Percentiles rank a stretch among this genome's conserved stretches.
Evolutionary conservation across 2,888 invertebrate genomes (phyloP).

Genomic region (Leptura quadrifasciata): DNA sequence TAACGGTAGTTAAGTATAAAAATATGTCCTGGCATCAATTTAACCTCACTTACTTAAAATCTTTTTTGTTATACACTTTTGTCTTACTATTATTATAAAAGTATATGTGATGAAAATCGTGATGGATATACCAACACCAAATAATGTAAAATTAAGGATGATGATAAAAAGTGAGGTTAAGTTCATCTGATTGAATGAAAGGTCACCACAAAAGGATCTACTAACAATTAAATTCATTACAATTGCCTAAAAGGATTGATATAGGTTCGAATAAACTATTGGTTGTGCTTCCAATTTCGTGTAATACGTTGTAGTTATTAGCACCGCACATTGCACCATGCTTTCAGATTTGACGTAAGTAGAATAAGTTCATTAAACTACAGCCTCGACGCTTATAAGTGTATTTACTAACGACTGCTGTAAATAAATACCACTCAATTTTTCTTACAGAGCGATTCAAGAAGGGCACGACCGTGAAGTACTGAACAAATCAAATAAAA

Average conservation of each 20-base stretch:
- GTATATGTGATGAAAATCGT: too few relatives aligned
- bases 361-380: background rate
- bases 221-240: background rate
- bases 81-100: too few relatives aligned
- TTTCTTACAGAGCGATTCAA: slow-evolving; percentile 46
- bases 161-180: too few relatives aligned
- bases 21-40: background rate
- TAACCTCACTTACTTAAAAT: background rate
- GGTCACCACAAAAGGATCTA: too few relatives aligned
- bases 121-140: too few relatives aligned
- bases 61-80: too few relatives aligned
- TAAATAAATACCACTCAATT: slow-evolving; percentile 29
- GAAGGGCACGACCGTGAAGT: slow-evolving; percentile 45
- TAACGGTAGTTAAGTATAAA: too few relatives aligned
- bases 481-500: slow-evolving; percentile 41
- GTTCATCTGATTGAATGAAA: too few relatives aligned
- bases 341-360: background rate
- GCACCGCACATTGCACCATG: background rate
- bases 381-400: background rate
- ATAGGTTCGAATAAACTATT: background rate
- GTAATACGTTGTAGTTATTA: background rate
- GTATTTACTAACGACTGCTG: slow-evolving; percentile 6
- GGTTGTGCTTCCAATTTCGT: background rate
- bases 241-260: background rate
- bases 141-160: too few relatives aligned